A percentile compares a stretch with the other conserved stretches of the same genome.
phyloP scores from a whole-genome alignment of 2,888 invertebrate genomes.

The Plemyria rubiginata region DNA sequence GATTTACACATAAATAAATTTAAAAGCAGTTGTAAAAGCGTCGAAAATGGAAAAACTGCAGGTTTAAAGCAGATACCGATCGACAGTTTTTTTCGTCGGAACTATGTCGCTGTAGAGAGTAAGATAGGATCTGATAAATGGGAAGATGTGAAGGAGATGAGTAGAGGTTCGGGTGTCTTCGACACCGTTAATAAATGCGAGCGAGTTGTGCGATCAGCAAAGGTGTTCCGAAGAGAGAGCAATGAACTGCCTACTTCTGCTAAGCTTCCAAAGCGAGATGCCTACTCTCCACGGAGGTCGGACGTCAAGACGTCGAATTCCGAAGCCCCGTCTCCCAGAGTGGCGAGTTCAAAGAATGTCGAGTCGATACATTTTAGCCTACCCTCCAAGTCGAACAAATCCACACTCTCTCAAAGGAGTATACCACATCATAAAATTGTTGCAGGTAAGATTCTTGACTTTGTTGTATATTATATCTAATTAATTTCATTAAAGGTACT shows the following conservation, averaged over 20 bases:
- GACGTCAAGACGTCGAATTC: conserved; percentile 56
- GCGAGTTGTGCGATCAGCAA: conserved; percentile 48
- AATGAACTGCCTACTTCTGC: conserved; percentile 54
- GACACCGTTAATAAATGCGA: conserved; percentile 63
- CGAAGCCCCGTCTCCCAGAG: conserved; percentile 53
- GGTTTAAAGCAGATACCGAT: conserved; percentile 66
- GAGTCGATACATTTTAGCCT: conserved; percentile 64
- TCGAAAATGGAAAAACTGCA: conserved; percentile 58
- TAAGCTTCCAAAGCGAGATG: conserved; percentile 48
- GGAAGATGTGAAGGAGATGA: conserved; percentile 68
- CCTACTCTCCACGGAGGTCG: conserved; percentile 46
- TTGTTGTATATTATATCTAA: too few relatives aligned
- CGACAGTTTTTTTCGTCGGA: conserved; percentile 59
- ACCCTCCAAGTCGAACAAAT: conserved; percentile 59
- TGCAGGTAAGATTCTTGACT: conserved; percentile 57
- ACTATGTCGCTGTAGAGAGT: conserved; percentile 45
- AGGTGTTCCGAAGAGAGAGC: conserved; percentile 46
- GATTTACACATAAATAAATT: conserved; percentile 63
- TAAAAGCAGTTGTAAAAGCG: conserved; percentile 50
- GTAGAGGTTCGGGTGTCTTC: conserved; percentile 62
- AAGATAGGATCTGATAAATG: conserved; percentile 41
- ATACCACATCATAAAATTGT: conserved; percentile 75
- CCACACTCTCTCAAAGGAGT: conserved; percentile 47
- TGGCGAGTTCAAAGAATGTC: conserved; percentile 54
- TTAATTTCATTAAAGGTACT: too few relatives aligned